phyloP scores from a whole-genome alignment of 2,113 vertebrate genomes.

The Takifugu bimaculatus region DNA sequence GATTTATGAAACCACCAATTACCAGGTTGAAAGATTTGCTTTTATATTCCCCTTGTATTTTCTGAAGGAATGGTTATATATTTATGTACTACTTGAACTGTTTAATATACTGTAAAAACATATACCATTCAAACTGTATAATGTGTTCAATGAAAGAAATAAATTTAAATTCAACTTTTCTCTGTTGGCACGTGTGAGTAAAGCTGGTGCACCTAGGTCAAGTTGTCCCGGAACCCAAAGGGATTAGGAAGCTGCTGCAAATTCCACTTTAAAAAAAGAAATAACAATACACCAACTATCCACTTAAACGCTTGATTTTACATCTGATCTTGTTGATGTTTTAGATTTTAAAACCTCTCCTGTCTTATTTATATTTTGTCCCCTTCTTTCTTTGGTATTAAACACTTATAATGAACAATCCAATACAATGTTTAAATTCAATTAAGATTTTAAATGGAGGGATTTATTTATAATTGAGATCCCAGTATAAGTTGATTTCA shows the following conservation, averaged over 20 bases:
- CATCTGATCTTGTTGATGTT: no score
- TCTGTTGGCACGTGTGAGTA: slow-evolving; percentile 2
- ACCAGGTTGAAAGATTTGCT: slow-evolving; percentile 9
- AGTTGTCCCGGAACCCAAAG: background rate
- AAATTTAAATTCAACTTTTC: slow-evolving; percentile 32
- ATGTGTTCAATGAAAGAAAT: slow-evolving; percentile 50
- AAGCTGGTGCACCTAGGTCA: background rate
- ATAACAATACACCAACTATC: background rate
- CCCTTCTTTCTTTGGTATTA: no score
- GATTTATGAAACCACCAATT: slow-evolving; percentile 1
- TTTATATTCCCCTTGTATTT: background rate
- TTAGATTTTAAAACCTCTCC: no score
- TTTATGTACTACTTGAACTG: slow-evolving; percentile 56
- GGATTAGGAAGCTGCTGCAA: no score
- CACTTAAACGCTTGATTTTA: background rate
- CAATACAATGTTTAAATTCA: no score
- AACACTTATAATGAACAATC: no score
- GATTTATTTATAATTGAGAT: no score
- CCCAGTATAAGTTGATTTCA: no score
- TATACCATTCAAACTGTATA: slow-evolving; percentile 49
- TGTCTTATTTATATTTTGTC: no score
- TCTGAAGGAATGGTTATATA: slow-evolving; percentile 12
- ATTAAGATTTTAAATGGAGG: no score
- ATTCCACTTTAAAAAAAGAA: no score
- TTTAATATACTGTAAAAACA: slow-evolving; percentile 61